Evolutionary conservation across 2,888 invertebrate genomes (phyloP), one percentile per base, ranked within the genome.

Genomic region (Busseola fusca): DNA sequence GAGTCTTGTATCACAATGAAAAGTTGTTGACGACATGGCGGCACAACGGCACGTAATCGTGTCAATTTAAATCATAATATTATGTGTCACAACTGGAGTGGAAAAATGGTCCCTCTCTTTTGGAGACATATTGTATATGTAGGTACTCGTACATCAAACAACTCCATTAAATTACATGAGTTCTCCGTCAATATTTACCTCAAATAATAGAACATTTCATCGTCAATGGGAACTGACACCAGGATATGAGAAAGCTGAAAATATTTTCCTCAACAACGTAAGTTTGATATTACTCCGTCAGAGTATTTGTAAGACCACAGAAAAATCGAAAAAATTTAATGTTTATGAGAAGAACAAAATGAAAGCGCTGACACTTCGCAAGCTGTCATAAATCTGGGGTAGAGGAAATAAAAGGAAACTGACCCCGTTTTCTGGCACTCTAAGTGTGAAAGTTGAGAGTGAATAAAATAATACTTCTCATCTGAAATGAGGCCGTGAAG

Each of bases 171-270:
- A n/a, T n/a, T n/a, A 57, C 12, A 63, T 1, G n/a, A 57, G n/a
- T n/a, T 30, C 12, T 1, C n/a, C 48, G 14, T 42, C 48, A 56
- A 56, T 27, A 40, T 54, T 64, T 65, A 63, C 58, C 54, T 56
- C 76, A 74, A 60, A 67, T 64, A 74, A 58, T 60, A 58, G 25
- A 65, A 62, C 54, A 57, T 67, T 62, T 64, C 63, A 62, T 21
- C 27, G 40, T 1, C 58, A 25, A 1, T 56, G 34, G 48, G 18
- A 64, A 67, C 54, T 67, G 82, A 73, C 74, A 58, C 25, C 74
- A 58, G 82, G 72, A 78, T 82, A 80, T 82, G 69, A 73, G 54
- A 70, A 64, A 62, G 27, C 60, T 30, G 56, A 68, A 79, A 70
- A 64, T 69, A 66, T 42, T 37, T 3, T 66, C 40, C 54, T 3